Base-by-base conservation (phyloP, 2,113 vertebrate genomes). In the Globicephala melas region DNA sequence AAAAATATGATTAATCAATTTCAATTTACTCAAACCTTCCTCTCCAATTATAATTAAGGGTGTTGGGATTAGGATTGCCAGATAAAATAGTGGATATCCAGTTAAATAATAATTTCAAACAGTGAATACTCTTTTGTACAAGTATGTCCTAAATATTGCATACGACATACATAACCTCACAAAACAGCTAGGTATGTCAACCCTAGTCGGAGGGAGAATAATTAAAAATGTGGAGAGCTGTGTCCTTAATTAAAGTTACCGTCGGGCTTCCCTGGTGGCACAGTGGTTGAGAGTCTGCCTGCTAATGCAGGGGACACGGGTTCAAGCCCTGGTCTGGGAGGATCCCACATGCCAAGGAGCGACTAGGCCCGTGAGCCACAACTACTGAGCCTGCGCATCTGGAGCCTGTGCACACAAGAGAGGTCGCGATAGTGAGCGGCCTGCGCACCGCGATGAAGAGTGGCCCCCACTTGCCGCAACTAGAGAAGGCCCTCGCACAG, bases 1-100 rank as follows among this genome's bases (percentile, higher is more conserved):
- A 97, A 98, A 97, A 98, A 98, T 98, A 98, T 44, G 28, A 98
- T 98, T 98, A 98, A 97, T 97, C 95, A 97, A 96, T 98, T 98
- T 98, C 94, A 96, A 97, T 97, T 98, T 98, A 97, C 92, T 94
- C 94, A 97, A 98, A 96, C 71, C 90, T 98, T 96, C 73, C 36
- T 98, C 83, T 97, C 97, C 94, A 96, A 88, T 80, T 96, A 92
- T 96, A 98, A 98, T 98, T 97, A 98, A 98, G 15, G 8, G 4
- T 55, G 15, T 96, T 97, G 65, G 70, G 83, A 25, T 88, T 88
- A 93, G 36, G 73, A 60, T 17, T 86, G 74, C 5, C 5, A 58
- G 62, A 87, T 77, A 93, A 90, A 95, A 96, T 71, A 86, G 8
- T 68, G 41, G 55, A 65, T 55, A 65, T 44, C 31, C 28, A 74